These are phyloP conservation scores for Ylistrum balloti DNA, from an alignment of 1,140 invertebrate species.

Conservation along the genomic window DNA sequence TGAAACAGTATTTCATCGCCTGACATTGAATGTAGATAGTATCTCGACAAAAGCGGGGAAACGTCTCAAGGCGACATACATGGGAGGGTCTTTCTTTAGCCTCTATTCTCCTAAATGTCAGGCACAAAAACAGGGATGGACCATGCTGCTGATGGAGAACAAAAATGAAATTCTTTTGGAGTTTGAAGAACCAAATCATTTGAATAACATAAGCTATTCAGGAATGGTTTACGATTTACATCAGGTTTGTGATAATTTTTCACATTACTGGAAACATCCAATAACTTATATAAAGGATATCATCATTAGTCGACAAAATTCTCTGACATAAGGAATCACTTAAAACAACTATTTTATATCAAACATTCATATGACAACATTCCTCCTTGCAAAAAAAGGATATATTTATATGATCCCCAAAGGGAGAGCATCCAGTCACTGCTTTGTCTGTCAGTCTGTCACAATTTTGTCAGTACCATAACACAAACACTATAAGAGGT, in stretches of 20 bases:
- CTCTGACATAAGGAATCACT: constrained; percentile 31
- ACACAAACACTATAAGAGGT: too few relatives aligned
- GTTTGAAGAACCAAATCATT: constrained; percentile 68
- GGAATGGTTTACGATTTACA: constrained; percentile 73
- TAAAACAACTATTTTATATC: too few relatives aligned
- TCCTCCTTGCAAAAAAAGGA: too few relatives aligned
- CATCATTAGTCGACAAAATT: background rate
- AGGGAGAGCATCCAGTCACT: too few relatives aligned
- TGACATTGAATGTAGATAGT: constrained; percentile 70
- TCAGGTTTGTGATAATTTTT: constrained; percentile 35
- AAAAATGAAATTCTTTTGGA: constrained; percentile 48
- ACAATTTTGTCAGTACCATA: too few relatives aligned
- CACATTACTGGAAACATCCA: background rate
- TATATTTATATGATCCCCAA: too few relatives aligned
- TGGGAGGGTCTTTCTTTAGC: background rate
- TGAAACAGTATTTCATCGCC: constrained; percentile 67
- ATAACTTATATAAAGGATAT: background rate
- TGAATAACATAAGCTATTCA: constrained; percentile 74
- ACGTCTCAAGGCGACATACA: background rate
- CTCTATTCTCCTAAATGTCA: background rate
- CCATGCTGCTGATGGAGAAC: background rate
- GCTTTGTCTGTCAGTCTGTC: too few relatives aligned
- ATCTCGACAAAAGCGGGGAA: background rate
- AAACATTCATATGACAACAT: too few relatives aligned
- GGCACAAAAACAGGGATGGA: background rate